Conservation (phyloP, 1,140 invertebrate species). For the Choristoneura fumiferana region DNA sequence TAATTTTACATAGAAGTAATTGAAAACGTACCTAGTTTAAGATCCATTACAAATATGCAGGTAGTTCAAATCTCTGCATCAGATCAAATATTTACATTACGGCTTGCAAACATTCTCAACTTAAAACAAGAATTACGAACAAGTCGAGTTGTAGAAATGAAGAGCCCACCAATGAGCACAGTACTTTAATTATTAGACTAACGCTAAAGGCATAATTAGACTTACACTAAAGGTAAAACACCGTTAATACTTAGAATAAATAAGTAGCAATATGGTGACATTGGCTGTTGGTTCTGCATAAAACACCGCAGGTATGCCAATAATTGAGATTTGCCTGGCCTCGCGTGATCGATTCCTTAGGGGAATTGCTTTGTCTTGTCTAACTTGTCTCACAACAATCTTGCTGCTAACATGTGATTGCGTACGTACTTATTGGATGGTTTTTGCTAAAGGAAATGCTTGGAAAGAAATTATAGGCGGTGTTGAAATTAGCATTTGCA, state of each 20-base stretch:
- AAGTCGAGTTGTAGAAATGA: too few species aligned
- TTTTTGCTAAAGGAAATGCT: constrained; percentile 26
- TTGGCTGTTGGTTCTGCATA: constrained; percentile 41
- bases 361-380: constrained; percentile 46
- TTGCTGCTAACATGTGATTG: constrained; percentile 42
- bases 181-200: too few species aligned
- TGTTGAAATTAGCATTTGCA: constrained; percentile 15
- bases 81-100: too few species aligned
- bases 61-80: too few species aligned
- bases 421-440: constrained; percentile 20
- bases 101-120: too few species aligned
- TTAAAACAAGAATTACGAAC: too few species aligned
- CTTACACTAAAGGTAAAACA: too few species aligned
- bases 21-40: too few species aligned
- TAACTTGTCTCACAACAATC: constrained; percentile 43
- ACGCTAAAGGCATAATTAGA: too few species aligned
- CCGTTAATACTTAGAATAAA: neutral
- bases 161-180: too few species aligned
- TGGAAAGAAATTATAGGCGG: neutral
- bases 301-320: constrained; percentile 35
- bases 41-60: too few species aligned
- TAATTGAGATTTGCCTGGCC: constrained; percentile 49
- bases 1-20: too few species aligned
- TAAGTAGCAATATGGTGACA: constrained; percentile 3
- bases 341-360: constrained; percentile 60